phyloP scores from a whole-genome alignment of 2,113 vertebrate species.

The Excalfactoria chinensis region DNA sequence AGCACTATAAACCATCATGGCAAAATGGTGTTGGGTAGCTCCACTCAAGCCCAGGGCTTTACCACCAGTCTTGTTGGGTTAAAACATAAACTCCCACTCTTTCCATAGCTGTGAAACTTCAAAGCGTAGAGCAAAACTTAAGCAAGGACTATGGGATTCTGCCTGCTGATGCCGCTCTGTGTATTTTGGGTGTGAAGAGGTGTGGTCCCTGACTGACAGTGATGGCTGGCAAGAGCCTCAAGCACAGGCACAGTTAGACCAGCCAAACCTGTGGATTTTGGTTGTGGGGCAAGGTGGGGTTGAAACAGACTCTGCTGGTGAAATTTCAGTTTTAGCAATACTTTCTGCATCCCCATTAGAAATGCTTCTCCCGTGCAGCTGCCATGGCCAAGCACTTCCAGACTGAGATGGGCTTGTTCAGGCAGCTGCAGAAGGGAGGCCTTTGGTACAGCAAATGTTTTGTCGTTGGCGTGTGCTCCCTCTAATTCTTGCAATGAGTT shows the following conservation, averaged over 20 bases:
- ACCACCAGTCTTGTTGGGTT: neutral
- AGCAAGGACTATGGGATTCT: neutral
- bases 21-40: neutral
- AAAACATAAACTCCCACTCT: neutral
- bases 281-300: constrained; percentile 47
- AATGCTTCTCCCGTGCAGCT: neutral
- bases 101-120: neutral
- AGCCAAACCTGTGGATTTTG: constrained; percentile 48
- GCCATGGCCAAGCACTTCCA: neutral
- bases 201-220: constrained; percentile 9
- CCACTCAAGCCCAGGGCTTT: neutral
- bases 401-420: neutral
- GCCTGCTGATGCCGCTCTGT: neutral
- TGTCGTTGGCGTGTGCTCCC: neutral
- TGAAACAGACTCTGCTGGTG: neutral
- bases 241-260: neutral
- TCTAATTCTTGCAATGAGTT: neutral
- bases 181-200: constrained; percentile 48
- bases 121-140: neutral
- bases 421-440: neutral
- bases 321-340: constrained; percentile 40
- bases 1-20: neutral
- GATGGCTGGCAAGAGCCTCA: neutral
- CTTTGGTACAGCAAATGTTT: neutral
- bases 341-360: neutral